Base-by-base conservation (phyloP, 2,113 vertebrate genomes). In the Balaenoptera acutorostrata region DNA sequence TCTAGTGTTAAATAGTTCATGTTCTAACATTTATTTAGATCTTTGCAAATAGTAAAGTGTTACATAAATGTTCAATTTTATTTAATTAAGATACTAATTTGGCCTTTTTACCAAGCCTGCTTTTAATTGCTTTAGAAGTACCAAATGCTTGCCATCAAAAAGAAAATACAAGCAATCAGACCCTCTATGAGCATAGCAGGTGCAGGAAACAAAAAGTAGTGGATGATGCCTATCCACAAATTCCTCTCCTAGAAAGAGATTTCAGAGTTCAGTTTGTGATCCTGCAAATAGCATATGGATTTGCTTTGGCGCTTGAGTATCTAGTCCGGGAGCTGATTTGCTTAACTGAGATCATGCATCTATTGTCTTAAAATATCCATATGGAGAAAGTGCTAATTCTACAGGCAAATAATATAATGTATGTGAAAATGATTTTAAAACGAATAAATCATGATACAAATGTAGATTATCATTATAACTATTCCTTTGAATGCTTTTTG, bases 101-200 rank as follows among this genome's bases (percentile, higher is more conserved):
- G 61, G 46, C 77, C 36, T 85, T 93, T 92, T 94, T 71, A n/a
- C 46, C 27, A 94, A 80, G 44, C 36, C 31, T 84, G n/a, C 12
- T 72, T 57, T 64, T 92, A 91, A 88, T 41, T 88, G 88, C 69
- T 88, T 94, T 84, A 49, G 36, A 94, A 84, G 83, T 44, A 61
- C 55, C 36, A 69, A 84, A 59, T 52, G 49, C 66, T n/a, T 55
- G 7, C 36, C 57, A 25, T 66, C 44, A 59, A n/a, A 93, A 27
- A 52, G 69, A 84, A 92, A 88, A 57, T 44, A 52, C 3, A 66
- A 68, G 57, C 39, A 31, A 17, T 63, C 61, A 49, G 57, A 18
- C 18, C 4, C 10, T 49, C 13, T 59, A 55, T 78, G 69, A 59
- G 46, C 17, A 25, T 25, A 88, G 92, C 52, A 92, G 77, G 64